Conservation (phyloP, 2,888 invertebrate genomes). For the Rhyacophila evoluta region DNA sequence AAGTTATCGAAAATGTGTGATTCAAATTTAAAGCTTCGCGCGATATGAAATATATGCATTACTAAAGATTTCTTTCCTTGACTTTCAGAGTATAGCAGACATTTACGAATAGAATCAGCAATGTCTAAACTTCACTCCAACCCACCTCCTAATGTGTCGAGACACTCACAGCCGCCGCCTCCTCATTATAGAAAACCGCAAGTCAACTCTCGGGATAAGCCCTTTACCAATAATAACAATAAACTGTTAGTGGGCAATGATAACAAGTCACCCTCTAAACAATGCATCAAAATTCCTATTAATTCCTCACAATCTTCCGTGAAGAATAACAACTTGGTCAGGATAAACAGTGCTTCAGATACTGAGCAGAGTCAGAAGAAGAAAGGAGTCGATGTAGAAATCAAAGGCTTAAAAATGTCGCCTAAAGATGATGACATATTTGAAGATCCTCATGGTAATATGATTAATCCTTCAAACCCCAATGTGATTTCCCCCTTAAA, state of each 20-base stretch:
- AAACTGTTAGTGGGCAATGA: slow-evolving; percentile 46
- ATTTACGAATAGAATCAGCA: slow-evolving; percentile 42
- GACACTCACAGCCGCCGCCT: slow-evolving; percentile 40
- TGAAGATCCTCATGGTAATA: slow-evolving; percentile 31
- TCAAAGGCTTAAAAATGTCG: background rate
- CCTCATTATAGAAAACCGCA: slow-evolving; percentile 37
- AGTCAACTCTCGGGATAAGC: slow-evolving; percentile 23
- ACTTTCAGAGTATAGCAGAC: slow-evolving; percentile 41
- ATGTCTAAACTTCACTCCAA: slow-evolving; percentile 48
- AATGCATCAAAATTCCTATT: background rate
- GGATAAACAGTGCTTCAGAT: slow-evolving; percentile 41
- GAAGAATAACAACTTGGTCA: slow-evolving; percentile 36
- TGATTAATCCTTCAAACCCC: slow-evolving; percentile 45
- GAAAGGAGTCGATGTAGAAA: background rate
- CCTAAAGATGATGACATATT: slow-evolving; percentile 35
- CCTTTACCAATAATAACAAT: slow-evolving; percentile 46
- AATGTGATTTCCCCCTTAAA: slow-evolving; percentile 1
- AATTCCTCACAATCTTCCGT: background rate
- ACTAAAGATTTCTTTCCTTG: background rate
- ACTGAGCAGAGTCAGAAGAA: background rate
- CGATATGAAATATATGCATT: too few relatives aligned
- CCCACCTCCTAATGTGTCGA: slow-evolving; percentile 30
- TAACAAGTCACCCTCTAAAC: background rate
- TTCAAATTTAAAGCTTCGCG: too few relatives aligned
- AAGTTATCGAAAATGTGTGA: too few relatives aligned